Conservation (phyloP, 2,888 invertebrate species). For the Drosophila demipolita region DNA sequence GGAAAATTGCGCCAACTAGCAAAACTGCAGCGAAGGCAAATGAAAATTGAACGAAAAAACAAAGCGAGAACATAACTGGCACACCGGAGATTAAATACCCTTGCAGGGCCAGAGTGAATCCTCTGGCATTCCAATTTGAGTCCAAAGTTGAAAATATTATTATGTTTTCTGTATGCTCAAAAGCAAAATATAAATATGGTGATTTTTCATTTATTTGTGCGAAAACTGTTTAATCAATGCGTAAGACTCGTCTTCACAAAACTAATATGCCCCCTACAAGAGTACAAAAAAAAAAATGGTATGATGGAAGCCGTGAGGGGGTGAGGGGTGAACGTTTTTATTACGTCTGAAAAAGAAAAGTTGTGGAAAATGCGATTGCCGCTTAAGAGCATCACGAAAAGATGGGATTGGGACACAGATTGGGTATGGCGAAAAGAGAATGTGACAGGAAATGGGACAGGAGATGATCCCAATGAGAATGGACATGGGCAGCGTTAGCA, state of each 20-base stretch:
- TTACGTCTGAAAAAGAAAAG: constrained; percentile 78
- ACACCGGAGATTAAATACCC: not conserved
- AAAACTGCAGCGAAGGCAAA: constrained; percentile 76
- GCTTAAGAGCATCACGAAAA: constrained; percentile 68
- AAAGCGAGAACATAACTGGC: constrained; percentile 23
- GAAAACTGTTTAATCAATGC: not conserved
- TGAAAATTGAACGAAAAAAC: constrained; percentile 67
- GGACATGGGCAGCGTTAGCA: constrained; percentile 10
- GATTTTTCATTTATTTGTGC: not conserved
- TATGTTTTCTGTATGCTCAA: not conserved
- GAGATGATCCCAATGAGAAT: constrained; percentile 12
- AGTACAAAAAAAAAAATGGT: not conserved
- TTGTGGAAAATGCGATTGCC: constrained; percentile 79
- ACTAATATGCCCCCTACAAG: not conserved
- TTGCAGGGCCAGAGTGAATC: not conserved
- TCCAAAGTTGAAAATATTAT: not conserved
- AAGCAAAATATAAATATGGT: not conserved
- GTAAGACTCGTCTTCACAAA: not conserved
- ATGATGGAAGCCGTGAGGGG: not conserved
- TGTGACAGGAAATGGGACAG: not conserved
- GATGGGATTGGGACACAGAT: constrained; percentile 12
- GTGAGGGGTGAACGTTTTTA: constrained; percentile 68
- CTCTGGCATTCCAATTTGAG: not conserved
- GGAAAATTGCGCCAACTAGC: constrained; percentile 80
- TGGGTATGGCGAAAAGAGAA: constrained; percentile 5